Base-by-base conservation (phyloP, 2,113 vertebrate species). In the Eubucco bourcierii region DNA sequence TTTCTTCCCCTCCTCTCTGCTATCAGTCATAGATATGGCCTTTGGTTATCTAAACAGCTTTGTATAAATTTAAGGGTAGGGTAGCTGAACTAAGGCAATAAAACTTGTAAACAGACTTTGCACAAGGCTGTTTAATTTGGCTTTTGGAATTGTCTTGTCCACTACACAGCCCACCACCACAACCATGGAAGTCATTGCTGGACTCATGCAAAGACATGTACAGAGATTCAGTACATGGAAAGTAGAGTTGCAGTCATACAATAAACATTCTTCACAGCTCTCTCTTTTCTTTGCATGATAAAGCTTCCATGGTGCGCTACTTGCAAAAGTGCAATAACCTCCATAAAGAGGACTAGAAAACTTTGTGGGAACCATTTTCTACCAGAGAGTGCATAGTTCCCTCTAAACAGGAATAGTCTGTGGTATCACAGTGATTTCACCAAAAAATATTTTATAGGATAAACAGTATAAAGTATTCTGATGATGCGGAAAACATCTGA, bases 191-290 rank as follows among this genome's bases (percentile, higher is more conserved):
- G 53, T 21, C 1, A 0, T 15, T 63, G 5, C 8, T 53, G 37
- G 33, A 41, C n/a, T 66, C 16, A 24, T 0, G 1, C 28, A 25
- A 55, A 52, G 13, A 70, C 39, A n/a, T 1, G 0, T 21, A 47
- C 9, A 53, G 17, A 72, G 44, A 46, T 12, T 15, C 47, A 27
- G 19, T 21, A 13, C 0, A 4, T 16, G 24, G 76, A 82, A 71
- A 74, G 31, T 67, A 60, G 29, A 65, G 60, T 39, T 68, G 56
- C 0, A 2, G 82, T 74, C 60, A 46, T 13, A 8, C 0, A 9
- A 33, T 9, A 7, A 68, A n/a, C n/a, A 50, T 13, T 24, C 20
- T 24, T 50, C 52, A 12, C 24, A 39, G 33, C 33, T 11, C 31
- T 27, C 82, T 50, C 41, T 72, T 20, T 74, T 29, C 33, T 78